Conservation (phyloP, 1,140 invertebrate species). For the Sminthurides bifidus region DNA sequence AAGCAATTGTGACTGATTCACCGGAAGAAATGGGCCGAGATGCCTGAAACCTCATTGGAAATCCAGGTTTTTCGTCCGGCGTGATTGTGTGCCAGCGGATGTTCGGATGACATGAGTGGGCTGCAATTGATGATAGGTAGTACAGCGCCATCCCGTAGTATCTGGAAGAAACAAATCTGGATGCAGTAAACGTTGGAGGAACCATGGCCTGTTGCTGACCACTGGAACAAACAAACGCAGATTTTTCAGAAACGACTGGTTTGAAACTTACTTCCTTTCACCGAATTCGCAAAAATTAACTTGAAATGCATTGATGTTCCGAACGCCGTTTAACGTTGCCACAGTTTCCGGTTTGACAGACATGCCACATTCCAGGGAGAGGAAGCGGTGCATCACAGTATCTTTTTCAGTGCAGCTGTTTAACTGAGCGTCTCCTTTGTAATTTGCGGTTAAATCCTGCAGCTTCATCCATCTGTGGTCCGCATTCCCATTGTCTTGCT, state of each 20-base stretch:
- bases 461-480: not conserved
- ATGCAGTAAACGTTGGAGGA: too few species aligned
- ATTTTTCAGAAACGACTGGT: not conserved
- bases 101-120: constrained; percentile 1
- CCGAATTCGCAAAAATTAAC: not conserved
- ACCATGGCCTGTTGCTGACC: too few species aligned
- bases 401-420: not conserved
- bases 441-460: not conserved
- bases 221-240: too few species aligned
- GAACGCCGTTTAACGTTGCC: not conserved
- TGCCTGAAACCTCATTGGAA: constrained; percentile 2
- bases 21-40: not conserved
- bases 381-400: not conserved
- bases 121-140: not conserved
- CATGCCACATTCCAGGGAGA: not conserved
- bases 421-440: not conserved
- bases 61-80: not conserved
- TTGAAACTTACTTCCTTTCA: not conserved
- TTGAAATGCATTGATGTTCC: constrained; percentile 3
- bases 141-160: constrained; percentile 6
- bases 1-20: not conserved
- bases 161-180: too few species aligned
- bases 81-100: not conserved
- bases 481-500: not conserved
- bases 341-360: not conserved